phyloP scores from a whole-genome alignment of 2,113 vertebrate genomes.

The Formicarius rufipectus region DNA sequence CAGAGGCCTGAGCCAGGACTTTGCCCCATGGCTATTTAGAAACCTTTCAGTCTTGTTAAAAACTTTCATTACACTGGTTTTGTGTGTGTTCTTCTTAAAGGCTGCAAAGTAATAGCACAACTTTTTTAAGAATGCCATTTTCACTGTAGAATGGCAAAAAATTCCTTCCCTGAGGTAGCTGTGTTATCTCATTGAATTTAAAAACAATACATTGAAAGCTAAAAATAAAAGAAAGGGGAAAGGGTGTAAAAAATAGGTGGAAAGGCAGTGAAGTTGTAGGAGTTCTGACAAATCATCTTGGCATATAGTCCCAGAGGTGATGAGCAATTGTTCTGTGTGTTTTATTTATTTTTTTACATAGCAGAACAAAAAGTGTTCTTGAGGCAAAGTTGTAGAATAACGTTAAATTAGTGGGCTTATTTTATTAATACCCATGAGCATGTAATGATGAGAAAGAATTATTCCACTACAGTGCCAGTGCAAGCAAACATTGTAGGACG shows the following conservation, averaged over 20 bases:
- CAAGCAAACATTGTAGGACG: fast-evolving
- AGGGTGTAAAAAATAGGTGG: neutral
- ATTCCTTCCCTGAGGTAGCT: neutral
- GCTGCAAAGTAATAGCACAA: neutral
- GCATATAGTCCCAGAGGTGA: neutral
- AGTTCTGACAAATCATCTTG: slow-evolving; percentile 3
- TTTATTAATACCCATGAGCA: neutral
- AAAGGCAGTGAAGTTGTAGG: neutral
- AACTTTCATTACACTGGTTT: neutral
- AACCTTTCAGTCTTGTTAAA: neutral
- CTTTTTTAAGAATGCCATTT: neutral
- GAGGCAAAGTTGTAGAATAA: neutral
- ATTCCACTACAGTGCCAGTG: neutral
- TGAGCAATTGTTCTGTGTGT: neutral
- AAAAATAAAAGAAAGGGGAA: neutral
- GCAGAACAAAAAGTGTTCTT: neutral
- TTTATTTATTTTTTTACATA: neutral
- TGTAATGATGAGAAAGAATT: neutral
- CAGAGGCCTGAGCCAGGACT: neutral
- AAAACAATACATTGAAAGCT: neutral
- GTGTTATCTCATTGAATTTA: neutral
- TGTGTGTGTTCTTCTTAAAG: neutral
- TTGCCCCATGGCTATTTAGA: neutral
- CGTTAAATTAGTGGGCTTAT: neutral
- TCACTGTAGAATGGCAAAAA: neutral